Percentiles rank a stretch among this genome's conserved stretches.
These are phyloP conservation scores for Coptotermes formosanus DNA, from an alignment of 1,140 invertebrate genomes.

Conservation along the genomic window DNA sequence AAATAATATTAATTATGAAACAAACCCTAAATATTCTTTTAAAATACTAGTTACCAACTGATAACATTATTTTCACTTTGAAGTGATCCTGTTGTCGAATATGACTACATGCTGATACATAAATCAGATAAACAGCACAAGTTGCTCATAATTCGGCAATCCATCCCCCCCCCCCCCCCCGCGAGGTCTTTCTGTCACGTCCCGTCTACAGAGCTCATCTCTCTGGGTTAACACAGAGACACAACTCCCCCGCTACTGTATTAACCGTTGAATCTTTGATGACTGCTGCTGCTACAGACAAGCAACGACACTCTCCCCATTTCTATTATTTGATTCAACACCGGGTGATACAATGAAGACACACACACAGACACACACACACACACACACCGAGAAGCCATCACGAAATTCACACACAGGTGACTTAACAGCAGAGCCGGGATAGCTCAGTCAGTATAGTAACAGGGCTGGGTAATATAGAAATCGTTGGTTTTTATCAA, in stretches of 20 bases:
- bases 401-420: no score
- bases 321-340: not conserved
- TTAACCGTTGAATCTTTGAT: constrained; percentile 1
- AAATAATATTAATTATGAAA: no score
- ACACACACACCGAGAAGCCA: no score
- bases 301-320: not conserved
- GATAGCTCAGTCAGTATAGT: no score
- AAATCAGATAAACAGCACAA: not conserved
- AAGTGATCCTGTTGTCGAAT: not conserved
- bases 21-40: no score
- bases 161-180: not conserved
- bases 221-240: not conserved
- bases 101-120: not conserved
- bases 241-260: not conserved
- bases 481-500: no score
- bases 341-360: no score
- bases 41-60: no score
- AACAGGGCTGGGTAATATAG: no score
- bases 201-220: not conserved
- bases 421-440: no score
- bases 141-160: not conserved
- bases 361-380: no score
- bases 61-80: not conserved
- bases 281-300: not conserved
- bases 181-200: not conserved